Evolutionary conservation across 2,888 invertebrate genomes (phyloP), one percentile per base, ranked within the genome.

Genomic region (Mongoloraphidia duomilia): DNA sequence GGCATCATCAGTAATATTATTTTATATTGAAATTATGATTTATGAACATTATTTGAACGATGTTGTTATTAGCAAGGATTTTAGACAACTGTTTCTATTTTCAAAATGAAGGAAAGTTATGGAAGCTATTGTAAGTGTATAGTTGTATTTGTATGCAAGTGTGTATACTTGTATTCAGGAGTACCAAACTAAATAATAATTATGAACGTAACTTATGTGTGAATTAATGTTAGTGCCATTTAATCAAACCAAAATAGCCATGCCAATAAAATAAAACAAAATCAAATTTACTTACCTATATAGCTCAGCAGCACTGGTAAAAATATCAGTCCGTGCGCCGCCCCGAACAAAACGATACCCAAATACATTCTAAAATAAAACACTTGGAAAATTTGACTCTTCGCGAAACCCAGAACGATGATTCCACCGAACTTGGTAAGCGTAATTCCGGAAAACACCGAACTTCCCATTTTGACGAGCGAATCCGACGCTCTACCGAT

Each of bases 311-410:
- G 77, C 52, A 98, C 96, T 9, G 98, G 98, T 58, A 98, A 75
- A 75, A 98, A 96, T 62, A 98, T 84, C 52, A 99, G 81, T 13
- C 97, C 97, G 69, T 98, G 97, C 6, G 92, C 83, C 9, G 97
- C 97, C 48, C 98, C 98, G 66, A 93, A 86, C 51, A 97, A 63
- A 48, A 99, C 97, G 60, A 98, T 98, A 50, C 95, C 93, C 63
- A 98, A 74, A 70, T 97, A 98, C 92, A 96, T 94, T 56, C 93
- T 80, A 76, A 94, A 95, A 75, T 94, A 95, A 72, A 91, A 94
- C 62, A 86, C 84, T 73, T 86, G 80, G 75, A 98, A 98, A 56
- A 98, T 92, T 74, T 96, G 95, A 51, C 94, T 94, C 68, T 95
- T 95, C 17, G 97, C 95, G 65, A 96, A 96, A 14, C 88, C 95